A percentile compares a stretch with the other conserved stretches of the same genome.
These are phyloP conservation scores for Argya squamiceps DNA, from an alignment of 2,797 vertebrate genomes.

Conservation along the genomic window DNA sequence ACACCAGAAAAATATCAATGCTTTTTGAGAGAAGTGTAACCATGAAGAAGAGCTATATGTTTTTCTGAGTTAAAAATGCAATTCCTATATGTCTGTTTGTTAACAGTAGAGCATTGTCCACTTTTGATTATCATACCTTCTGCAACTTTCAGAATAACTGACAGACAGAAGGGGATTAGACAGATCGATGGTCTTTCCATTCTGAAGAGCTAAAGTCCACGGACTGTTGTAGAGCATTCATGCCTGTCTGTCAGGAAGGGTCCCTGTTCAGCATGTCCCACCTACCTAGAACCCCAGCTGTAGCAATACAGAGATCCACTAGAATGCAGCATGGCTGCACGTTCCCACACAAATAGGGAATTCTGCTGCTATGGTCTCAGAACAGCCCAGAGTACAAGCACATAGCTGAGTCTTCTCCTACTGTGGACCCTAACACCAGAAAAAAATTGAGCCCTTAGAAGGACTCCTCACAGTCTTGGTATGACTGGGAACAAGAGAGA, in stretches of 20 bases:
- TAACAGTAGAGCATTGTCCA: not conserved
- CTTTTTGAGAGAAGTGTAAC: not conserved
- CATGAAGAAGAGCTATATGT: not conserved
- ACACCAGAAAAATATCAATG: not conserved
- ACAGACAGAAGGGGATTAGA: not conserved
- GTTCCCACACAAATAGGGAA: not conserved
- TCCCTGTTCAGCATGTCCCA: not conserved
- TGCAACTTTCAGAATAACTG: not conserved
- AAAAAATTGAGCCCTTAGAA: not conserved
- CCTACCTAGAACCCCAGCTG: not conserved
- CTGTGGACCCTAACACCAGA: rapidly evolving
- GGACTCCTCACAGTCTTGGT: not conserved
- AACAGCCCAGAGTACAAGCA: not conserved
- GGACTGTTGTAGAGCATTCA: not conserved
- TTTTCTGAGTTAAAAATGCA: not conserved
- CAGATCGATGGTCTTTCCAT: rapidly evolving
- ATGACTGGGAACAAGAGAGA: not conserved
- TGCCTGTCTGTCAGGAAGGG: not conserved
- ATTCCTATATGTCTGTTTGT: not conserved
- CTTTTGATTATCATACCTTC: not conserved
- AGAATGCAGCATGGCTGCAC: not conserved
- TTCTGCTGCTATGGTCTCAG: not conserved
- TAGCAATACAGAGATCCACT: not conserved
- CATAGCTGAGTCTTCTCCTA: not conserved
- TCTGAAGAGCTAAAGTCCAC: not conserved